phyloP scores from a whole-genome alignment of 1,140 invertebrate genomes.

The Lethocerus indicus region DNA sequence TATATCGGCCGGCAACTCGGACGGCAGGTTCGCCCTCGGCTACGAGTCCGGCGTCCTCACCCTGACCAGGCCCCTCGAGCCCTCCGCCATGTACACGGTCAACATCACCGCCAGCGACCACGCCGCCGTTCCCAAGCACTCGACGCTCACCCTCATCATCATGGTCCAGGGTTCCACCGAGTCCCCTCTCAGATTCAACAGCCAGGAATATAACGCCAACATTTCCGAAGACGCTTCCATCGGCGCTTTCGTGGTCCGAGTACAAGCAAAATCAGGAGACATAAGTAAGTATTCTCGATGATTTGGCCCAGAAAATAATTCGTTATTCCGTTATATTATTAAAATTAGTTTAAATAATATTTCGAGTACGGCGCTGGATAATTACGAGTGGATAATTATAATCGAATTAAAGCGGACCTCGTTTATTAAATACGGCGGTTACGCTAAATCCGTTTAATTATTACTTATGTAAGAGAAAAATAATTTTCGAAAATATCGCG shows the following conservation, averaged over 20 bases:
- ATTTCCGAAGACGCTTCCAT: slow-evolving; percentile 61
- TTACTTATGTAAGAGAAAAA: too few species aligned
- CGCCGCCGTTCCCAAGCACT: slow-evolving; percentile 46
- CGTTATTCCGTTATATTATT: too few species aligned
- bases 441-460: too few species aligned
- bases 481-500: too few species aligned
- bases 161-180: slow-evolving; percentile 52
- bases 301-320: too few species aligned
- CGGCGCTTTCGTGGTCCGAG: slow-evolving; percentile 58
- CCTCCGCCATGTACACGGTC: slow-evolving; percentile 31
- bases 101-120: slow-evolving; percentile 71
- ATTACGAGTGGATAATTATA: too few species aligned
- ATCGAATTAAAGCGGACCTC: too few species aligned
- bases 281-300: too few species aligned
- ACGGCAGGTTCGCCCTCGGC: slow-evolving; percentile 60
- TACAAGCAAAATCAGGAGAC: slow-evolving; percentile 55
- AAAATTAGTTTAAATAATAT: too few species aligned
- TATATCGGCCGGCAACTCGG: slow-evolving; percentile 66
- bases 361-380: too few species aligned
- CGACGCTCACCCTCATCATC: slow-evolving; percentile 42
- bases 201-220: slow-evolving; percentile 52
- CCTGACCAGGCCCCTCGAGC: slow-evolving; percentile 44
- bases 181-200: slow-evolving; percentile 63
- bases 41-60: slow-evolving; percentile 57
- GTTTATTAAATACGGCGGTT: too few species aligned